These are phyloP conservation scores for Pipistrellus nathusii DNA, from an alignment of 2,797 vertebrate species.

Conservation along the genomic window DNA sequence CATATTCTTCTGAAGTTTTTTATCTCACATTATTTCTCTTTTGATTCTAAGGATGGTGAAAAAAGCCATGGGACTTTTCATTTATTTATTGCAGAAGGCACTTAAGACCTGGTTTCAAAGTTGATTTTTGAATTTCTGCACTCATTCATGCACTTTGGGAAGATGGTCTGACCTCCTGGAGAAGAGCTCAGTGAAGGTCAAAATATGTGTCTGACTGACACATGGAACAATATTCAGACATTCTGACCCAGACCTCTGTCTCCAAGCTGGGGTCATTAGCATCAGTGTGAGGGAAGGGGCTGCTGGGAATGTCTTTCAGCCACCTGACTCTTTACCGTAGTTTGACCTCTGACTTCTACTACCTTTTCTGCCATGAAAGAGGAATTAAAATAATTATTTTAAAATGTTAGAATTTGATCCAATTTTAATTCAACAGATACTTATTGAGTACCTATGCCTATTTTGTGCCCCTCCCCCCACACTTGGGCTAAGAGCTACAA, in stretches of 20 bases:
- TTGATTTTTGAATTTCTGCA: slow-evolving; percentile 62
- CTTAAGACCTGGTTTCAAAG: slow-evolving; percentile 74
- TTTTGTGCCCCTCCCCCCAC: not conserved
- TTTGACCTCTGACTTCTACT: not conserved
- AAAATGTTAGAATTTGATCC: slow-evolving; percentile 44
- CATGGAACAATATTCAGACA: not conserved
- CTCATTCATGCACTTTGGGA: not conserved
- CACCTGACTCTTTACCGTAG: not conserved
- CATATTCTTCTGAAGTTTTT: slow-evolving; percentile 77
- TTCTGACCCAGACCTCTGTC: slow-evolving; percentile 29
- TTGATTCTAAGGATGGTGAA: slow-evolving; percentile 26
- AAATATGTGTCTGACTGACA: not conserved
- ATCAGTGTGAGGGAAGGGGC: not conserved
- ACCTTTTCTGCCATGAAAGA: not conserved
- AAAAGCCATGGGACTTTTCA: slow-evolving; percentile 60
- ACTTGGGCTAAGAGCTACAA: not conserved
- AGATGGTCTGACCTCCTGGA: slow-evolving; percentile 28
- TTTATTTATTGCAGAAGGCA: slow-evolving; percentile 75
- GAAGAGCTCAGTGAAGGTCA: slow-evolving; percentile 28
- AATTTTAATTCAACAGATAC: not conserved
- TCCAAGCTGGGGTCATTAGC: not conserved
- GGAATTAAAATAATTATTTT: not conserved
- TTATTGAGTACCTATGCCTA: not conserved
- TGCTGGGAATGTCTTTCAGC: slow-evolving; percentile 30
- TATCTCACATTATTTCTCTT: slow-evolving; percentile 79